Conservation (phyloP, 2,797 vertebrate genomes). For the Octomys mimax region DNA sequence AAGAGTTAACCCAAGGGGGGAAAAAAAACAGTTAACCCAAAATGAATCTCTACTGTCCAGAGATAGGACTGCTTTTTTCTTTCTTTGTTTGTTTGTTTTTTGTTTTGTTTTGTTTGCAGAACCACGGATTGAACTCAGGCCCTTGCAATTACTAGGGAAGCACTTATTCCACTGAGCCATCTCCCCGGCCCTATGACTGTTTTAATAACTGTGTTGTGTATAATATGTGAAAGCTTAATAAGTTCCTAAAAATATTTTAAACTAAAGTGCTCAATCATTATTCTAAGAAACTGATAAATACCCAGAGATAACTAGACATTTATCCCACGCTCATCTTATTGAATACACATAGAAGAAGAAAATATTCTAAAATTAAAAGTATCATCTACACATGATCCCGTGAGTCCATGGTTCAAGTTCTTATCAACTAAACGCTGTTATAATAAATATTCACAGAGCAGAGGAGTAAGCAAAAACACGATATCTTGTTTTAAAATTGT, state of each 20-base stretch:
- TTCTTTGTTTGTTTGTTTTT: not conserved
- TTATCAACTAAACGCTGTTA: not conserved
- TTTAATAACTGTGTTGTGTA: not conserved
- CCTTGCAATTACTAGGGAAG: too few relatives aligned
- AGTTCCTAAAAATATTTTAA: not conserved
- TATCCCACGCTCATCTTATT: not conserved
- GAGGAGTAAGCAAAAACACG: not conserved
- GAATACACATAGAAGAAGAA: not conserved
- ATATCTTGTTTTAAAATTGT: not conserved
- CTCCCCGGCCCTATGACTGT: not conserved
- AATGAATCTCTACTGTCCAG: not conserved
- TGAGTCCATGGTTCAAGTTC: not conserved
- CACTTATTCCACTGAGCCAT: too few relatives aligned
- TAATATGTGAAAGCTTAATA: not conserved
- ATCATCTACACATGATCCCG: not conserved
- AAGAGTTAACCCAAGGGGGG: not conserved
- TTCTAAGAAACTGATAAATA: conserved; percentile 6
- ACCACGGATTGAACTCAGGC: too few relatives aligned
- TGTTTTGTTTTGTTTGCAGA: too few relatives aligned
- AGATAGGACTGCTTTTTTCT: not conserved
- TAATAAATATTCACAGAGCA: not conserved
- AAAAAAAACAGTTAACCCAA: too few relatives aligned
- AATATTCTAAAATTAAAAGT: not conserved
- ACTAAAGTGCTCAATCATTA: not conserved
- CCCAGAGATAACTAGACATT: not conserved